These are phyloP conservation scores for Eupithecia abbreviata DNA, from an alignment of 2,888 invertebrate genomes.

Conservation along the genomic window DNA sequence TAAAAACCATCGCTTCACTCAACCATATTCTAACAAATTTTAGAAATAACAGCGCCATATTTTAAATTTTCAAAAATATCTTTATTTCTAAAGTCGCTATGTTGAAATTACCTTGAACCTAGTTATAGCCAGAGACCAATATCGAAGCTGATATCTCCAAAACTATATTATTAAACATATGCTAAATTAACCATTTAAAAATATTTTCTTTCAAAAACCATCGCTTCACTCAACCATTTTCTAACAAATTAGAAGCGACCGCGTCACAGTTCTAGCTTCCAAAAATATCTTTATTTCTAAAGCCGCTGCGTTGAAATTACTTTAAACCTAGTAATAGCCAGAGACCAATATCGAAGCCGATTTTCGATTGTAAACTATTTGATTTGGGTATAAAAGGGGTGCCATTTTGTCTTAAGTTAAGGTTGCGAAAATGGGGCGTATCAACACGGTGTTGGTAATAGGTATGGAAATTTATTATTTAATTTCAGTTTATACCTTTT, in stretches of 20 bases:
- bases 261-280: not conserved
- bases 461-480: constrained; percentile 4
- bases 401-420: constrained; percentile 22
- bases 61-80: not conserved
- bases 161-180: not conserved
- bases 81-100: not conserved
- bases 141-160: not conserved
- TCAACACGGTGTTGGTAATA: not conserved
- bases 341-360: not conserved
- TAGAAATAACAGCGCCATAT: not conserved
- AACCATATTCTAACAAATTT: constrained; percentile 1
- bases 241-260: not conserved
- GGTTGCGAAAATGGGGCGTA: constrained; percentile 66
- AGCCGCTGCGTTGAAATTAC: not conserved
- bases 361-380: constrained; percentile 16
- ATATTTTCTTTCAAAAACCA: not conserved
- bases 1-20: not conserved
- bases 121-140: not conserved
- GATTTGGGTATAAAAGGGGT: constrained; percentile 36
- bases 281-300: not conserved
- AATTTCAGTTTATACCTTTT: not conserved
- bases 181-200: not conserved
- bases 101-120: not conserved
- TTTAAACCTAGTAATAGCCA: not conserved
- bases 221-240: not conserved